Base-by-base conservation (phyloP, 2,797 vertebrate species). In the Semotilus atromaculatus region DNA sequence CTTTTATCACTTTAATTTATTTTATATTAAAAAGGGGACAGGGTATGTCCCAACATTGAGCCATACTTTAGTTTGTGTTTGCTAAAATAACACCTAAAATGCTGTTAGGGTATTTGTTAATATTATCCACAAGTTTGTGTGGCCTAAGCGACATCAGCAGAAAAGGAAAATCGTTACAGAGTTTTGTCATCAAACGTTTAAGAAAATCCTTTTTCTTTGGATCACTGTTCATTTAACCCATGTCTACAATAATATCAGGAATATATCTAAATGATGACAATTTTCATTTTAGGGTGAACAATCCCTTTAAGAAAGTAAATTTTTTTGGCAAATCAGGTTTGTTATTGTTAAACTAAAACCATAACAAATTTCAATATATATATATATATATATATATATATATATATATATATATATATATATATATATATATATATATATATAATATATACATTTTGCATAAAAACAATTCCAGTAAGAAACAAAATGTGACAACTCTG, bases 41-140 rank as follows among this genome's bases (percentile, higher is more conserved):
- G 4, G 55, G 4, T 60, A 26, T 4, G 0, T 60, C 13, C 4
- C 58, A 60, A 26, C 26, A 60, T 5, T 13, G 29, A 75, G 45
- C 8, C 18, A 73, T 45, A 21, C 26, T 18, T 5, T 4, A 31
- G 73, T 16, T 16, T 55, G 14, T 3, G 70, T 48, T 53, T 74
- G 73, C 31, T 74, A 34, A 74, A 74, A 23, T 53, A 53, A 36
- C 45, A 53, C 48, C 29, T 53, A 53, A 23, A 74, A 74, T 74
- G 9, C 26, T 72, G 7, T 71, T 73, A 58, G 14, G 7, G 13
- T 38, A 23, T 55, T 55, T 55, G 21, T 23, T 55, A n/a, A 55
- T 55, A 36, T 36, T 55, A 53, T 23, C 4, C 45, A 74, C 2
- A 51, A 53, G 29, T 9, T 11, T 23, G 45, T 21, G 72, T 1